phyloP scores from a whole-genome alignment of 2,797 vertebrate species.

The Oreochromis mossambicus region DNA sequence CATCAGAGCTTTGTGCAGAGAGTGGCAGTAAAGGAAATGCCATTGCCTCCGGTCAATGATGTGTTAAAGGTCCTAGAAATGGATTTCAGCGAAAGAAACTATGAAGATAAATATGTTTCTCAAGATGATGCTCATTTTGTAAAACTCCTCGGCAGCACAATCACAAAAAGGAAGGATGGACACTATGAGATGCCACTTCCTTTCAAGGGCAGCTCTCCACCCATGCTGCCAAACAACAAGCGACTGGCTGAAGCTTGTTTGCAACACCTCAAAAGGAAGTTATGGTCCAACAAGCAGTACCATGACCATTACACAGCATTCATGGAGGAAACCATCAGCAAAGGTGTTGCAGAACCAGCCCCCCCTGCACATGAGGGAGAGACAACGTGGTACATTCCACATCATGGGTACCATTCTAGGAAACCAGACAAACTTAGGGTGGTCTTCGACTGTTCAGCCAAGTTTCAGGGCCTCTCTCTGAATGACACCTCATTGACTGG shows the following conservation, averaged over 20 bases:
- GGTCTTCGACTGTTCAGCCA: neutral
- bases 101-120: neutral
- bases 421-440: neutral
- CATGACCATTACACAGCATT: neutral
- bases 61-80: neutral
- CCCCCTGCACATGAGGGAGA: too few species aligned
- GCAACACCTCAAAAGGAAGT: too few species aligned
- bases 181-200: too few species aligned
- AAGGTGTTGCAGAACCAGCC: neutral
- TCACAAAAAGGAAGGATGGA: neutral
- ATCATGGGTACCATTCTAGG: neutral
- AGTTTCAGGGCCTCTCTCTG: neutral
- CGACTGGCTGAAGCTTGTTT: too few species aligned
- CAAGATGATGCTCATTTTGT: neutral
- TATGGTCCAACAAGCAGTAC: neutral
- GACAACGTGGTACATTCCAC: neutral
- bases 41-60: neutral
- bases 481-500: constrained; percentile 4
- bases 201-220: neutral
- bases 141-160: neutral
- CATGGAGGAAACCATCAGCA: neutral
- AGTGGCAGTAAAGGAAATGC: neutral
- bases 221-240: neutral
- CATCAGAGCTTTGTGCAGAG: neutral
- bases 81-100: neutral